phyloP scores from a whole-genome alignment of 2,113 vertebrate species.

The Dasypus novemcinctus region DNA sequence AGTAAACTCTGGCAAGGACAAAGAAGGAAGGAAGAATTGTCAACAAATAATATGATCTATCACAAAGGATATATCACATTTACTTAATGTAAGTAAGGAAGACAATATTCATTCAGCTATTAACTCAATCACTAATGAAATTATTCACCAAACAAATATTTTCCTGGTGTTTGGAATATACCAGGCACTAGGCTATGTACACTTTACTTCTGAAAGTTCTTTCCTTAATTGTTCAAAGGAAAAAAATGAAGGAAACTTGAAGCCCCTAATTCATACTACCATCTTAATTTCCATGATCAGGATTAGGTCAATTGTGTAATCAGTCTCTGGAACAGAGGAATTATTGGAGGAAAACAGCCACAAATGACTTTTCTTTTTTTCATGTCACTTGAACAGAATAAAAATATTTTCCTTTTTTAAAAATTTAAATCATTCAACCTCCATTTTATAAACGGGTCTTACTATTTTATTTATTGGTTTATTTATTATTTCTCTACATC shows the following conservation, averaged over 20 bases:
- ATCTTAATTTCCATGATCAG: neutral
- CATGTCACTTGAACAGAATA: neutral
- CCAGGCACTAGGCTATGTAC: no score
- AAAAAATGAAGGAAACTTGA: neutral
- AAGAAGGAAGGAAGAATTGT: neutral
- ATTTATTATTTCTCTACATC: neutral
- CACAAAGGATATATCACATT: neutral
- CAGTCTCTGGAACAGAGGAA: neutral
- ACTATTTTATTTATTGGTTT: neutral
- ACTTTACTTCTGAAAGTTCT: neutral
- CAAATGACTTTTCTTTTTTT: neutral
- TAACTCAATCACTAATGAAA: neutral
- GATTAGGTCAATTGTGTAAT: neutral
- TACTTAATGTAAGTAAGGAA: neutral
- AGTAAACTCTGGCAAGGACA: neutral
- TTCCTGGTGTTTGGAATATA: neutral
- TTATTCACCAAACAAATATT: neutral
- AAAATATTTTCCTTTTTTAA: neutral
- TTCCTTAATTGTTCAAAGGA: neutral
- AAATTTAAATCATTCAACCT: neutral
- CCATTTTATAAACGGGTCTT: neutral
- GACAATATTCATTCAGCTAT: neutral
- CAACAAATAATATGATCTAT: neutral
- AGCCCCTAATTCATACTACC: neutral
- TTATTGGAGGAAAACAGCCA: neutral